These are phyloP conservation scores for Brienomyrus brachyistius DNA, from an alignment of 2,113 vertebrate species.

Conservation along the genomic window DNA sequence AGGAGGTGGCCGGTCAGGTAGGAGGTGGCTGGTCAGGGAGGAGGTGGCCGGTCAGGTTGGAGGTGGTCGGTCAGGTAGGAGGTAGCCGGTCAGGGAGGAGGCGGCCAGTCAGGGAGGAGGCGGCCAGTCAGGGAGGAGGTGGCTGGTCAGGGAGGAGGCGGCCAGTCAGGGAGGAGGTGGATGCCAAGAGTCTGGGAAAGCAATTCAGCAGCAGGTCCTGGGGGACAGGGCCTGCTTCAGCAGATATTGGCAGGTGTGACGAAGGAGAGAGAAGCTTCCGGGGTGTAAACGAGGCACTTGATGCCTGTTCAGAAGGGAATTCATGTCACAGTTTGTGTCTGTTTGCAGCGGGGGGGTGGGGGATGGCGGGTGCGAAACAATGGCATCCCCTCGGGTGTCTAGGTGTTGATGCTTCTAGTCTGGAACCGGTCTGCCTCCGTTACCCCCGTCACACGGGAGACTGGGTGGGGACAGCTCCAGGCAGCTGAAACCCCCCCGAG, in stretches of 20 bases:
- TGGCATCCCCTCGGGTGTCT: neutral
- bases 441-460: neutral
- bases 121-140: no score
- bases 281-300: neutral
- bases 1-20: no score
- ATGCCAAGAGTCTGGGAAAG: neutral
- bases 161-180: neutral
- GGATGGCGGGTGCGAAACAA: neutral
- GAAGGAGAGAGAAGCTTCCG: neutral
- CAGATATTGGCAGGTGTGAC: slow-evolving; percentile 8
- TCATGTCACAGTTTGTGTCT: neutral
- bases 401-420: neutral
- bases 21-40: no score
- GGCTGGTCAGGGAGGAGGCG: no score
- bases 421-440: neutral
- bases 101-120: no score
- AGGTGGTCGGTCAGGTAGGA: no score
- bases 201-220: neutral
- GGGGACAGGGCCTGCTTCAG: neutral
- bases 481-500: neutral
- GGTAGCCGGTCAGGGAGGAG: neutral
- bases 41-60: no score
- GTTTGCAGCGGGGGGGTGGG: neutral
- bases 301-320: neutral
- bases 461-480: neutral